Evolutionary conservation across 2,888 invertebrate genomes (phyloP), one percentile per base, ranked within the genome.

Genomic region (Drosophila anomalata): DNA sequence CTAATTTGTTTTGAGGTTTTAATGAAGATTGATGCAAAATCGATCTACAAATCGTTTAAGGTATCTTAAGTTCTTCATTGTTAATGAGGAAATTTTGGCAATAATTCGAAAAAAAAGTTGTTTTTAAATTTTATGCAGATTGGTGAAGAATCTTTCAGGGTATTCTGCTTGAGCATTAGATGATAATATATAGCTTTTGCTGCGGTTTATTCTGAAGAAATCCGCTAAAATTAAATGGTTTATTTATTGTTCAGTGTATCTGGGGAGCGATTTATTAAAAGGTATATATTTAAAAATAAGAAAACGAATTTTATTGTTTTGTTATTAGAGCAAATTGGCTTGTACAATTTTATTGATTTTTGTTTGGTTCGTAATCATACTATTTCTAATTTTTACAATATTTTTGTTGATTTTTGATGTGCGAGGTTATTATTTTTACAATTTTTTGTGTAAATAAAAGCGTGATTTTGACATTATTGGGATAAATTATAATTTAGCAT

Each of bases 281-380:
- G 2, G 1, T 3, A 22, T 20, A n/a, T 22, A 50, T 57, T 51
- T 41, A 41, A 47, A 54, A 42, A 41, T 39, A 57, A 75, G 56
- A 59, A 8, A 8, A 12, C 31, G 9, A 5, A 4, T 44, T 57
- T 14, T n/a, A 11, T 52, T 65, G 55, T 77, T 86, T 83, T 81
- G 76, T 85, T 87, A 79, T 89, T 88, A 76, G 83, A 83, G 90
- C 90, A 90, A 90, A 90, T 88, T 89, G 90, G 90, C 79, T 89
- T 90, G 90, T 90, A 90, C 89, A 90, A 89, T 89, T 90, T 90
- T 90, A 89, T 89, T 89, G 83, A 84, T 87, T 78, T 65, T 69
- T 70, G 57, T 73, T 72, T 71, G 48, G 22, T 57, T 59, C 22
- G 51, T 68, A 67, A 59, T 51, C 20, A 42, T 8, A 58, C 61